Base-by-base conservation (phyloP, 2,113 vertebrate species). In the Pangasianodon hypophthalmus region DNA sequence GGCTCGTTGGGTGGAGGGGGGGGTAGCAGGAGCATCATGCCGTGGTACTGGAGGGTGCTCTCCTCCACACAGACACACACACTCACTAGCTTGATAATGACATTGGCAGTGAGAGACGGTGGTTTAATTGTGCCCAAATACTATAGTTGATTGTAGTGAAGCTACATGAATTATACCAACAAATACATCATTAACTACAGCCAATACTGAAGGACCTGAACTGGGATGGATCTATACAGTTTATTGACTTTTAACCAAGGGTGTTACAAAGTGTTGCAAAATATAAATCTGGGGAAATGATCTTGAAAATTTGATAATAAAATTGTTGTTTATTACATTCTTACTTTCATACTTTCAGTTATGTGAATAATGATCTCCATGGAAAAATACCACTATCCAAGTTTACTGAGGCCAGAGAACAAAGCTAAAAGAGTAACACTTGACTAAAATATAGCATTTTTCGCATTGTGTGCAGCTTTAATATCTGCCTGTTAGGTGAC, bases 401-500 rank as follows among this genome's bases (percentile, higher is more conserved):
- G 29, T 85, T 85, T 79, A 52, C 83, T 50, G 21, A 58, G 64
- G 3, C 44, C 16, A 24, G 21, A 26, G 29, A 84, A 64, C 10
- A 32, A 86, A 79, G 29, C 60, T 89, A 16, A 85, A 41, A n/a
- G 24, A 50, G 44, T 32, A 50, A 41, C 29, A 41, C 69, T 86
- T 46, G 37, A 52, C 4, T 64, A 60, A 89, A 87, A 87, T 77
- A 24, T 37, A 81, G 60, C 44, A 44, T 88, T 84, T 73, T 67
- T 71, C 41, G 67, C 7, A 29, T 44, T 86, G 67, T 82, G 14
- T 87, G 56, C 77, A 79, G 86, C 77, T 91, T 88, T 90, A 84
- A 90, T 91, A 91, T 93, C 93, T 92, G 92, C 41, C 91, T 92
- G 93, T 93, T 92, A 93, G 93, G 92, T 93, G 79, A 91, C 92